Conservation (phyloP, 1,140 invertebrate genomes). For the Heliconius eleuchia region DNA sequence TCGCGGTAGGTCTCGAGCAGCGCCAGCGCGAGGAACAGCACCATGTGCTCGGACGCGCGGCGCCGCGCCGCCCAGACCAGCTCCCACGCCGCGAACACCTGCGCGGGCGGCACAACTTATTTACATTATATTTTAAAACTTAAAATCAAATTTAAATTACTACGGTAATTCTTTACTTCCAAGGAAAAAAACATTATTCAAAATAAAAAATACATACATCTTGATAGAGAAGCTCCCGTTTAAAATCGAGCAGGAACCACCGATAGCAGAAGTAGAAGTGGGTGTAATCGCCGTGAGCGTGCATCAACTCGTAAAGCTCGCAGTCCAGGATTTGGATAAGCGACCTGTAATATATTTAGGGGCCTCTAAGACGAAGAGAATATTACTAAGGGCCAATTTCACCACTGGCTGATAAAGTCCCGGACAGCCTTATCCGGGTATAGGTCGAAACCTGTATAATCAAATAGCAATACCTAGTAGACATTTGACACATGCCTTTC, state of each 20-base stretch:
- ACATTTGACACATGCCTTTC: too few species aligned
- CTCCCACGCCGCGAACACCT: constrained; percentile 96
- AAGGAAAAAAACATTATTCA: too few species aligned
- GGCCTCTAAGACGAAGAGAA: too few species aligned
- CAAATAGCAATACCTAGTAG: too few species aligned
- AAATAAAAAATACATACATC: constrained; percentile 83
- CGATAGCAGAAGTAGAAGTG: constrained; percentile 99
- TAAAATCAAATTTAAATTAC: too few species aligned
- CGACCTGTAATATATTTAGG: constrained; percentile 73
- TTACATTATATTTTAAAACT: too few species aligned
- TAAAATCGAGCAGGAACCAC: constrained; percentile 91
- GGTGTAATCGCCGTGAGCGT: constrained; percentile 92
- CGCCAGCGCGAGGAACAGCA: constrained; percentile 95
- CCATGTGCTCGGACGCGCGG: constrained; percentile 93
- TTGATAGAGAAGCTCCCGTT: constrained; percentile 93
- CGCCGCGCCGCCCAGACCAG: constrained; percentile 96
- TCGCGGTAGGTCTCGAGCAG: constrained; percentile 95
- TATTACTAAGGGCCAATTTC: too few species aligned
- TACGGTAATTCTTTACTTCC: too few species aligned
- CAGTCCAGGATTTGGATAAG: constrained; percentile 94
- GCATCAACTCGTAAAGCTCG: constrained; percentile 96
- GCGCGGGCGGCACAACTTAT: too few species aligned
- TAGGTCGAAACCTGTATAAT: too few species aligned
- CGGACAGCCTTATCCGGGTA: too few species aligned
- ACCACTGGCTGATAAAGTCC: too few species aligned